These are phyloP conservation scores for Centroberyx gerrardi DNA, from an alignment of 2,797 vertebrate genomes.

Conservation along the genomic window DNA sequence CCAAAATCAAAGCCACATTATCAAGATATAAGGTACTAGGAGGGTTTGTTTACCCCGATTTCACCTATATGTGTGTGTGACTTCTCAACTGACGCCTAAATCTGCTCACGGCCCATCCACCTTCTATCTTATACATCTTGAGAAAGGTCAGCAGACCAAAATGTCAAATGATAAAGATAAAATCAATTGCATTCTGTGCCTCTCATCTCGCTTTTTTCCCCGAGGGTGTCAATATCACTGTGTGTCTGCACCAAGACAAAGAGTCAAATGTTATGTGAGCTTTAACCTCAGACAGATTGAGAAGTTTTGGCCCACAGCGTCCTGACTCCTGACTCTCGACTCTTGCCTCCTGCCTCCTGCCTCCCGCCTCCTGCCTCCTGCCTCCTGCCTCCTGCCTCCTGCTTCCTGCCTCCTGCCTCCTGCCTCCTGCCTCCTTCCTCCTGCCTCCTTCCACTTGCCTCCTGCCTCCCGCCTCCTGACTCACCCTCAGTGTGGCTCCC, in stretches of 20 bases:
- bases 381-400: too few species aligned
- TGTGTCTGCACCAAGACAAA: not conserved
- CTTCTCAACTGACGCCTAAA: too few species aligned
- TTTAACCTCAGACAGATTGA: not conserved
- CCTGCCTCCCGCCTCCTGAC: not conserved
- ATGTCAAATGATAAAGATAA: constrained; percentile 17
- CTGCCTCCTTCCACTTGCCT: too few species aligned
- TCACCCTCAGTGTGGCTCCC: constrained; percentile 96
- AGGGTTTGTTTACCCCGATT: too few species aligned
- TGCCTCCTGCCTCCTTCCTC: too few species aligned
- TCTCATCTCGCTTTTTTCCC: not conserved
- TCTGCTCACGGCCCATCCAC: not conserved
- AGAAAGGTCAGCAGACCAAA: constrained; percentile 30
- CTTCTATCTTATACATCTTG: not conserved
- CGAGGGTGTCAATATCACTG: not conserved
- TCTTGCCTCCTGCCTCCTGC: too few species aligned
- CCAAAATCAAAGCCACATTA: too few species aligned
- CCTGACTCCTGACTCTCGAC: too few species aligned
- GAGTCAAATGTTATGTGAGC: not conserved
- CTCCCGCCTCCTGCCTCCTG: too few species aligned
- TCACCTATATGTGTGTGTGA: too few species aligned
- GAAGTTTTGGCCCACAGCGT: not conserved
- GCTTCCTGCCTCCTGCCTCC: too few species aligned
- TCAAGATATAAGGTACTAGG: too few species aligned
- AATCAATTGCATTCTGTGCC: not conserved